Evolutionary conservation across 1,140 invertebrate species (phyloP), one percentile per base, ranked within the genome.

Genomic region (Halotydeus destructor): DNA sequence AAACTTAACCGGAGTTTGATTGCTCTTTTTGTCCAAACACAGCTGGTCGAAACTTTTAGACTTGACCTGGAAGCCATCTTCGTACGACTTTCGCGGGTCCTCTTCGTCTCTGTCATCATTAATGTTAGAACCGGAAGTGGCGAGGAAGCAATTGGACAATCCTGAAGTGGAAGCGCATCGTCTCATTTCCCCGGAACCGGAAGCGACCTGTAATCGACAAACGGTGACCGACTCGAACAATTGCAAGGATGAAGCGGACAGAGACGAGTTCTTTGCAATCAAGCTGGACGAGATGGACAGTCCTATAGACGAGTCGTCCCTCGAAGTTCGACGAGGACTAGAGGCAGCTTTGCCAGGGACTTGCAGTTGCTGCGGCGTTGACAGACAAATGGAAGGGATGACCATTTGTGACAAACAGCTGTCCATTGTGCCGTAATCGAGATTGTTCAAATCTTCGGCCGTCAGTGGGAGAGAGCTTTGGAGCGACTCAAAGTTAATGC

Each of bases 401-500:
- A 12, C 38, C 42, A 21, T 44, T 36, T 22, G 5, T 16, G 16
- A 38, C 42, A 9, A 34, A 34, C 6, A 34, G n/a, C 14, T 16
- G 14, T 16, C 21, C 21, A 34, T 19, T 34, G 33, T 34, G 30
- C 39, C 5, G n/a, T n/a, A n/a, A n/a, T 41, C 39, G n/a, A 41
- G 19, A 14, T 31, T 11, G 23, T 41, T 9, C 25, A 31, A 31
- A 24, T 41, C 30, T 12, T 31, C 24, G 3, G 12, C 19, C n/a
- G 5, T 32, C 8, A 44, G 22, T 14, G 41, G 11, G 25, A 38
- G 24, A 14, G 26, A 23, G 3, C 36, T 25, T 18, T 44, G 12
- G 28, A 36, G 46, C 5, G 62, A 40, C 9, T 51, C 47, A 21
- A 64, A 50, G 2, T 59, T 63, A 31, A n/a, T n/a, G n/a, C 54